phyloP scores from a whole-genome alignment of 2,888 invertebrate species.

The Diabrotica balteata region DNA sequence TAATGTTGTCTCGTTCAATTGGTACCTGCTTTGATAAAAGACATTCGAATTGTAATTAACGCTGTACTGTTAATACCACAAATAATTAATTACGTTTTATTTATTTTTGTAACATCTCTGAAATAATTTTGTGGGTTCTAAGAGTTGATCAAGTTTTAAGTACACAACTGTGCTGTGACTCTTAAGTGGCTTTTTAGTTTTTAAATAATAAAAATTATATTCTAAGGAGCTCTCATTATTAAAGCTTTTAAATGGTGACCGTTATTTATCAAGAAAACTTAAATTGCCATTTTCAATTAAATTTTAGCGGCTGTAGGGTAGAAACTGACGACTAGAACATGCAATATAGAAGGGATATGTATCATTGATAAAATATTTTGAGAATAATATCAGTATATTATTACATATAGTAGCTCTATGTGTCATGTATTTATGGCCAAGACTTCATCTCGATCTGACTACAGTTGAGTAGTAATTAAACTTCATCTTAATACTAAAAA shows the following conservation, averaged over 20 bases:
- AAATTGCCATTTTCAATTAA: conserved; percentile 25
- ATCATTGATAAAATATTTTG: conserved; percentile 20
- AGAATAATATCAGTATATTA: too few species aligned
- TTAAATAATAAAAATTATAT: conserved; percentile 58
- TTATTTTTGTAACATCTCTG: conserved; percentile 32
- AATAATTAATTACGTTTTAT: too few species aligned
- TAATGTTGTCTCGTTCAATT: too few species aligned
- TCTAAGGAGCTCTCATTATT: conserved; percentile 54
- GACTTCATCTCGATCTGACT: too few species aligned
- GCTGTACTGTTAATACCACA: too few species aligned
- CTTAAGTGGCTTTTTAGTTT: conserved; percentile 66
- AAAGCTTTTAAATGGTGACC: conserved; percentile 52
- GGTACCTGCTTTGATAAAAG: too few species aligned
- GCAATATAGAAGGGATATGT: conserved; percentile 16
- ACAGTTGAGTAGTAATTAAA: too few species aligned
- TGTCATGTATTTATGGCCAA: too few species aligned
- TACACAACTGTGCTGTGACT: conserved; percentile 67
- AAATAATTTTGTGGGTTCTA: conserved; percentile 41
- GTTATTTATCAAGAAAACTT: conserved; percentile 42
- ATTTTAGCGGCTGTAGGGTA: conserved; percentile 16
- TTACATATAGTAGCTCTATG: too few species aligned
- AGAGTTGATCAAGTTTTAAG: conserved; percentile 56
- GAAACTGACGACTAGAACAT: too few species aligned
- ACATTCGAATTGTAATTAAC: too few species aligned
- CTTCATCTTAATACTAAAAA: too few species aligned